Base-by-base conservation (phyloP, 2,113 vertebrate genomes). In the Pelecanoides urinatrix region DNA sequence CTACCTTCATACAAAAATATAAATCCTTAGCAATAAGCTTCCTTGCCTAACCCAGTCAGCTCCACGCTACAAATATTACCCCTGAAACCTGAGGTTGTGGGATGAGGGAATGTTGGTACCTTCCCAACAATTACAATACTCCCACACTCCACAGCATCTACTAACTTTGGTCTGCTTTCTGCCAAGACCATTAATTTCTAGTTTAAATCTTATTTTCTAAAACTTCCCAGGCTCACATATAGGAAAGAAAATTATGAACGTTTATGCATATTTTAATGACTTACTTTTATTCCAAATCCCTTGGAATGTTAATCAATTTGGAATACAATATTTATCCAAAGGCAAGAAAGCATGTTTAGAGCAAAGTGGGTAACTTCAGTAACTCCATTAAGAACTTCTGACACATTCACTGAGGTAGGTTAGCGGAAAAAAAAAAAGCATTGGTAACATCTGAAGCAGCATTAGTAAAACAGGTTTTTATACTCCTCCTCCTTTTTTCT, bases 1-100 rank as follows among this genome's bases (percentile, higher is more conserved):
- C 49, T 77, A 45, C 36, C 44, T 73, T 27, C 62, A 29, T 2
- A 50, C 0, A 40, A 58, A 74, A 55, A 72, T 1, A 45, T 0
- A 82, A 83, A 52, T 19, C n/a, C 45, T 30, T 6, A n/a, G 16
- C n/a, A 42, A 10, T 20, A 67, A 73, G 30, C 19, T 66, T 53
- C 29, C 62, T 44, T 26, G 23, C 21, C 34, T 52, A 36, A 90
- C 5, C 14, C 29, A 8, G 40, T 42, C n/a, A 20, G 55, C 36
- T 52, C 38, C 61, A 44, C 42, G 38, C 68, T 71, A 42, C 45
- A 67, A 55, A 38, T 8, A 17, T 2, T 30, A 62, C 74, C 55
- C 67, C 59, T 12, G 72, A 36, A 65, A 56, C 36, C 23, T 42
- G 45, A 92, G 27, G 62, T 3, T 65, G 56, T 47, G 58, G 20